These are phyloP conservation scores for Scelioninae gen. 2 DNA, from an alignment of 2,888 invertebrate genomes.

Conservation along the genomic window DNA sequence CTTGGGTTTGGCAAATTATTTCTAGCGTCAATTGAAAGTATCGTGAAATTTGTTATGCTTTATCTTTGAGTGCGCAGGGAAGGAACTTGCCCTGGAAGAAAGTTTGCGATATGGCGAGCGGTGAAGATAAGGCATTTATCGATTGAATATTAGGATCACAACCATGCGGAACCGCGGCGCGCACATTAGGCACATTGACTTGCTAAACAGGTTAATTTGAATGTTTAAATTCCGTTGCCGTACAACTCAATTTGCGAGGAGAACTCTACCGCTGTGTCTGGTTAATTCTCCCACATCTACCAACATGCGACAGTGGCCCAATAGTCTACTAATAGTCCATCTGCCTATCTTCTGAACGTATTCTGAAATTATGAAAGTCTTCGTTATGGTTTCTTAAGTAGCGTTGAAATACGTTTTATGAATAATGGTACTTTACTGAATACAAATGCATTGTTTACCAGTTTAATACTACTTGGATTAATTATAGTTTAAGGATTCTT, in stretches of 20 bases:
- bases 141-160: constrained; percentile 69
- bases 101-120: constrained; percentile 8
- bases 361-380: constrained; percentile 22
- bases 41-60: too few species aligned
- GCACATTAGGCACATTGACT: constrained; percentile 72
- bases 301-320: constrained; percentile 43
- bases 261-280: constrained; percentile 64
- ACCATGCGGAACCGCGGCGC: constrained; percentile 60
- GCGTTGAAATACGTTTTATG: too few species aligned
- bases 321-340: constrained; percentile 40
- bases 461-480: too few species aligned
- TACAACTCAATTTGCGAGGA: constrained; percentile 72
- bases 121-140: constrained; percentile 62
- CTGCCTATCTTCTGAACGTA: constrained; percentile 11
- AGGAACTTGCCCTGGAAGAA: constrained; percentile 8
- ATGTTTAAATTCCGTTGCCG: constrained; percentile 72
- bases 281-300: constrained; percentile 61
- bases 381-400: background rate
- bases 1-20: too few species aligned
- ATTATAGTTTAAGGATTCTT: too few species aligned
- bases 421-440: too few species aligned
- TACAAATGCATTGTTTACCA: too few species aligned
- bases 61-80: too few species aligned
- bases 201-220: constrained; percentile 74
- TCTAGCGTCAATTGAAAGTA: too few species aligned